Conservation (phyloP, 1,140 invertebrate species). For the Polypedilum vanderplanki region DNA sequence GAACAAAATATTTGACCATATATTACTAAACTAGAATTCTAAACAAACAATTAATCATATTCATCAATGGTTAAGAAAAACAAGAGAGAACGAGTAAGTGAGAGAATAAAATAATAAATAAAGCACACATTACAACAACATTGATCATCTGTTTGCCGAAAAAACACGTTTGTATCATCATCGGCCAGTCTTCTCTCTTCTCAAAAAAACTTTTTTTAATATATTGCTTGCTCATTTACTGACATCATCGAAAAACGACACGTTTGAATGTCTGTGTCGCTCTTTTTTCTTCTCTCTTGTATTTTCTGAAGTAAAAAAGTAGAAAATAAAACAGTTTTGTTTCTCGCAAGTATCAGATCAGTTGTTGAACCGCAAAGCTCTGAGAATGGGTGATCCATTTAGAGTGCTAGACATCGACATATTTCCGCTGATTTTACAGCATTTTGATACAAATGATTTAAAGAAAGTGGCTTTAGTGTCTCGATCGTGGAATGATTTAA, state of each 20-base stretch:
- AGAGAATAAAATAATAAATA: conserved; percentile 8
- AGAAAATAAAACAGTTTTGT: neutral
- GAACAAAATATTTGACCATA: neutral
- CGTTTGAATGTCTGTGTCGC: neutral
- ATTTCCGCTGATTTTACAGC: neutral
- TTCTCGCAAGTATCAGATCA: neutral
- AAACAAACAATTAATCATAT: neutral
- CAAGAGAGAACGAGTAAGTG: neutral
- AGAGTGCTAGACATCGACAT: neutral
- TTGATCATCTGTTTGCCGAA: neutral
- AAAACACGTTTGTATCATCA: conserved; percentile 6
- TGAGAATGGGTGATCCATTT: neutral
- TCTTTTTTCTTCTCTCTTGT: neutral
- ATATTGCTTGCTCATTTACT: neutral
- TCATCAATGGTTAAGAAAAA: neutral
- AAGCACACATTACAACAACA: neutral
- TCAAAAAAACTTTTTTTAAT: too few species aligned
- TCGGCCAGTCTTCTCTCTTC: neutral
- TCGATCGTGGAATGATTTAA: neutral
- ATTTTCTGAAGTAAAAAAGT: neutral
- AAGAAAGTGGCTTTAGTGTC: neutral
- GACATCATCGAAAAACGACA: conserved; percentile 10
- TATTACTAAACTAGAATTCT: neutral
- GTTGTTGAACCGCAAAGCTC: neutral
- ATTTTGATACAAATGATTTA: neutral